Evolutionary conservation across 2,797 vertebrate genomes (phyloP).

Genomic region (Myotis daubentonii): DNA sequence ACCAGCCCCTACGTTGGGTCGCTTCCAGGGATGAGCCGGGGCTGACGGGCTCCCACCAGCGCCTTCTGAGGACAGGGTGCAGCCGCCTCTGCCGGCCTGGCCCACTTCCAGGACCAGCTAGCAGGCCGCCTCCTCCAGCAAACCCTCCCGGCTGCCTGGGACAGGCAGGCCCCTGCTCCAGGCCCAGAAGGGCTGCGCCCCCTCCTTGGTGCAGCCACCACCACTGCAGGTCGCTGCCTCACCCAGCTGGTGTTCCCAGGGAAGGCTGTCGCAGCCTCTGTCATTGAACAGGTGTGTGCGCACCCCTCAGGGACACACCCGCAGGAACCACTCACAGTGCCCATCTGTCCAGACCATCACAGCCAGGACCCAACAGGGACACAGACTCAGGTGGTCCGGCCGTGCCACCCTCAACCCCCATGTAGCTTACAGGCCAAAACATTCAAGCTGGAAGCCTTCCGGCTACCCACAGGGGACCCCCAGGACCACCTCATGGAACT

Average conservation of each 20-base stretch:
- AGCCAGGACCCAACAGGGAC: neutral
- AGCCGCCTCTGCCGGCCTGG: neutral
- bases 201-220: neutral
- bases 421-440: neutral
- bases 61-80: neutral
- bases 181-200: neutral
- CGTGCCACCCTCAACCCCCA: accelerated
- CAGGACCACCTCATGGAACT: neutral
- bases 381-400: too few species aligned
- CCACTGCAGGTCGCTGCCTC: neutral
- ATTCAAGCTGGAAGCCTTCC: accelerated
- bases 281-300: accelerated
- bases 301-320: accelerated
- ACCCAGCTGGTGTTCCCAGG: neutral
- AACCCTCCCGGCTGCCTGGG: neutral
- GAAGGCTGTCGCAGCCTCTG: neutral
- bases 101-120: too few species aligned
- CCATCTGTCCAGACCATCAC: neutral
- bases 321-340: neutral
- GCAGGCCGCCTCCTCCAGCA: neutral
- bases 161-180: neutral
- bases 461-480: too few species aligned
- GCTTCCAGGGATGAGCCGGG: too few species aligned
- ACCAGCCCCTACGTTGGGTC: neutral
- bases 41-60: neutral